A percentile compares a stretch with the other conserved stretches of the same genome.
These are phyloP conservation scores for Caenorhabditis sulstoni DNA, from an alignment of 2,888 invertebrate genomes.

Conservation along the genomic window DNA sequence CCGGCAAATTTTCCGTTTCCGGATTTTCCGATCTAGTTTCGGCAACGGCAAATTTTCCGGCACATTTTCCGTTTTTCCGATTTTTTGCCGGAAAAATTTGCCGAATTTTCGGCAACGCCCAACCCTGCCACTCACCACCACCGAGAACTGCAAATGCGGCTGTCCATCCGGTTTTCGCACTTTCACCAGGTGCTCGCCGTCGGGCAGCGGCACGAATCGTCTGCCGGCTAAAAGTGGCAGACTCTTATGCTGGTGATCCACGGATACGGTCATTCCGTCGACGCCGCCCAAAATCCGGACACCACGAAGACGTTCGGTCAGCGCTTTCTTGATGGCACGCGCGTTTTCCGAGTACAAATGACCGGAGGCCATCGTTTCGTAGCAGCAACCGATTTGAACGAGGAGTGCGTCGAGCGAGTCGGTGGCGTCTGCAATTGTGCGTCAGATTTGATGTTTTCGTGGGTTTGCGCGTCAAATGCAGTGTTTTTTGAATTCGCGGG, in stretches of 20 bases:
- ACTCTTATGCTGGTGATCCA: slow-evolving; percentile 42
- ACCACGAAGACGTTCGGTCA: slow-evolving; percentile 43
- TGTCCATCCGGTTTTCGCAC: slow-evolving; percentile 43
- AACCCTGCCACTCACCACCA: no score
- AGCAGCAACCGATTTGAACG: slow-evolving; percentile 77
- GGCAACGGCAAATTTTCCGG: no score
- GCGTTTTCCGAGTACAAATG: slow-evolving; percentile 75
- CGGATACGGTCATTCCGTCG: slow-evolving; percentile 50
- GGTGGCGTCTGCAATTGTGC: slow-evolving; percentile 35
- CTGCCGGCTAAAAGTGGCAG: slow-evolving; percentile 44
- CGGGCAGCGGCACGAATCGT: slow-evolving; percentile 49
- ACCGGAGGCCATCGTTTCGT: slow-evolving; percentile 74
- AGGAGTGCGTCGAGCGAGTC: slow-evolving; percentile 73
- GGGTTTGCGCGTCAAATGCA: no score
- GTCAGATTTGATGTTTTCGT: not conserved
- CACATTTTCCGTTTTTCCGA: no score
- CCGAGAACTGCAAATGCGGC: slow-evolving; percentile 40
- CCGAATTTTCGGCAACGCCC: no score
- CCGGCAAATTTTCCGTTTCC: no score
- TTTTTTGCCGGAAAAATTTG: no score
- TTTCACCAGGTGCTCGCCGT: slow-evolving; percentile 53
- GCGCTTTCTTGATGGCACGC: slow-evolving; percentile 56
- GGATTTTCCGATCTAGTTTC: no score
- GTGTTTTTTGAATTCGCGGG: not conserved
- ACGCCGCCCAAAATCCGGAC: slow-evolving; percentile 54